Conservation (phyloP, 2,113 vertebrate genomes). For the Podocnemis expansa region DNA sequence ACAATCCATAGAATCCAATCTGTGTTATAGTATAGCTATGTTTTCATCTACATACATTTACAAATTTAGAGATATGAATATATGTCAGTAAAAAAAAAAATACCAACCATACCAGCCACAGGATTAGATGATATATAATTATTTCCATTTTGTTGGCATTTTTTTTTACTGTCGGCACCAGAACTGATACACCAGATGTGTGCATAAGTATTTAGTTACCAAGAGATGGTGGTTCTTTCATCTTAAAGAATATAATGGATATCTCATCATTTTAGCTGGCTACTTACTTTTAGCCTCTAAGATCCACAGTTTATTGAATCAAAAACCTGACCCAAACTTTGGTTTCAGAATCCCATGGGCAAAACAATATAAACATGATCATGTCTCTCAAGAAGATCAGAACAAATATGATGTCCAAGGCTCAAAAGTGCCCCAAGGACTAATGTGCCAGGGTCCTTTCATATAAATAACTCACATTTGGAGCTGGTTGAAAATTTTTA, state of each 20-base stretch:
- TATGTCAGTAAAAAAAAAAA: slow-evolving; percentile 24
- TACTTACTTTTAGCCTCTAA: neutral
- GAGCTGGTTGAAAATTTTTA: neutral
- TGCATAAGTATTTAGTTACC: neutral
- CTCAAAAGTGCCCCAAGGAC: slow-evolving; percentile 11
- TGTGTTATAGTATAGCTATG: neutral
- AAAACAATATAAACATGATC: neutral
- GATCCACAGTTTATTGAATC: neutral
- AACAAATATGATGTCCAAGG: neutral
- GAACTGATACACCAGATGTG: slow-evolving; percentile 38
- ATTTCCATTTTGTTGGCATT: slow-evolving; percentile 35
- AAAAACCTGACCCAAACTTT: neutral
- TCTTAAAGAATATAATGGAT: neutral
- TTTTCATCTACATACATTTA: neutral
- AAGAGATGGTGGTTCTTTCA: slow-evolving; percentile 21
- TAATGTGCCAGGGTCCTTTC: neutral
- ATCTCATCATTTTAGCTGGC: neutral
- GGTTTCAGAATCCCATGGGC: slow-evolving; percentile 1
- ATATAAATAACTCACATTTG: neutral
- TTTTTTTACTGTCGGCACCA: slow-evolving; percentile 52
- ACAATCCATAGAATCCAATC: neutral
- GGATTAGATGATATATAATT: slow-evolving; percentile 43
- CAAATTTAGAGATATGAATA: neutral
- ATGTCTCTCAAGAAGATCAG: neutral
- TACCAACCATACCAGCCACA: neutral